Percentiles rank a stretch among this genome's conserved stretches.
phyloP scores from a whole-genome alignment of 2,888 invertebrate species.

The Proisotoma minuta region DNA sequence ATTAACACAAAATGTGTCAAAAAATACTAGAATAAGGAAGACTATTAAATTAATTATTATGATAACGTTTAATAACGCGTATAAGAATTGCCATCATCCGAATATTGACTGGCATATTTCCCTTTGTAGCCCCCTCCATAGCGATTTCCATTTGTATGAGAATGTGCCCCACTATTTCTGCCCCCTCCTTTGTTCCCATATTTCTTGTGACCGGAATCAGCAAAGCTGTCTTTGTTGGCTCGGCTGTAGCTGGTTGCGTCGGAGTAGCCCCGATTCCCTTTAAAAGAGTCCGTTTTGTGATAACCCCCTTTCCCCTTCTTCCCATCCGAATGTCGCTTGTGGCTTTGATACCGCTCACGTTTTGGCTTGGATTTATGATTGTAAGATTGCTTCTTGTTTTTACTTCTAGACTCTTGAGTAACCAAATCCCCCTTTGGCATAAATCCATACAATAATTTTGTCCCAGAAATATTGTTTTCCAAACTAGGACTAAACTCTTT shows the following conservation, averaged over 20 bases:
- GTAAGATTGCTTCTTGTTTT: slow-evolving; percentile 24
- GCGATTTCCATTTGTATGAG: slow-evolving; percentile 16
- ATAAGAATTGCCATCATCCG: slow-evolving; percentile 3
- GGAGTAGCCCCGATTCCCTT: slow-evolving; percentile 31
- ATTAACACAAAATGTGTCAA: no score
- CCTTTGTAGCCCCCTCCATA: slow-evolving; percentile 7
- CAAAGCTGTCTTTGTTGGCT: slow-evolving; percentile 26
- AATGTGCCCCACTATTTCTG: slow-evolving; percentile 17
- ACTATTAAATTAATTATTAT: no score
- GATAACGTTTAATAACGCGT: no score
- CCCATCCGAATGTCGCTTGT: slow-evolving; percentile 30
- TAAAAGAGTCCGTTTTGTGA: slow-evolving; percentile 23
- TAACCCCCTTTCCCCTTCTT: slow-evolving; percentile 36
- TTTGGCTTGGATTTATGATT: slow-evolving; percentile 21
- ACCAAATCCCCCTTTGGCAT: slow-evolving; percentile 11
- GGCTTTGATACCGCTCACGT: slow-evolving; percentile 25
- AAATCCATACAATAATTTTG: no score
- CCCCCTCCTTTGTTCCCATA: slow-evolving; percentile 25
- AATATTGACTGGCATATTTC: slow-evolving; percentile 5
- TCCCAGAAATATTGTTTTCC: no score
- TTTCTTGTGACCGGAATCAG: slow-evolving; percentile 27
- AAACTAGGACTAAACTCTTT: no score
- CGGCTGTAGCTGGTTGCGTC: slow-evolving; percentile 22
- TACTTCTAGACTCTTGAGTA: slow-evolving; percentile 25
- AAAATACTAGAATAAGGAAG: no score